Percentiles rank a stretch among this genome's conserved stretches.
phyloP scores from a whole-genome alignment of 1,140 invertebrate genomes.

The Nasonia vitripennis region DNA sequence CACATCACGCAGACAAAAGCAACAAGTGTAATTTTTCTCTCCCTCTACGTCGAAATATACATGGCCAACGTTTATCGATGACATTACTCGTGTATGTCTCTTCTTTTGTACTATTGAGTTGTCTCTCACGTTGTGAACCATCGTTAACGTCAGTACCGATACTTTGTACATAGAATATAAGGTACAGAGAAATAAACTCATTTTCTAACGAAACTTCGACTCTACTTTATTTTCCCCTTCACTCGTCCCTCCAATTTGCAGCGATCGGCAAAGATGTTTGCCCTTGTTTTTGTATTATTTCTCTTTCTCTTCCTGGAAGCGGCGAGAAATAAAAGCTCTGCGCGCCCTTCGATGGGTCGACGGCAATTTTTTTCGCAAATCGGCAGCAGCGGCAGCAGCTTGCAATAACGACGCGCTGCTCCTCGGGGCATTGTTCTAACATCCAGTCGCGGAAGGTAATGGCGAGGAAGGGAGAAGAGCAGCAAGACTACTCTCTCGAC shows the following conservation, averaged over 20 bases:
- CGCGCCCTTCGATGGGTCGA: background rate
- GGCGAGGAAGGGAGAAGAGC: slow-evolving; percentile 3
- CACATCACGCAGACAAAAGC: slow-evolving; percentile 37
- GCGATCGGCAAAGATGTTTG: no score
- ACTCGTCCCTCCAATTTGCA: background rate
- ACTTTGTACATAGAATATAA: slow-evolving; percentile 74
- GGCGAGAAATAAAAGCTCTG: background rate
- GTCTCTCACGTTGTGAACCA: slow-evolving; percentile 66
- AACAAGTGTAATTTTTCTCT: slow-evolving; percentile 38
- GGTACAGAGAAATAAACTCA: slow-evolving; percentile 76
- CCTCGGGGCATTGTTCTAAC: slow-evolving; percentile 40
- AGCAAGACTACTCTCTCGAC: background rate
- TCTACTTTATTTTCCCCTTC: slow-evolving; percentile 19
- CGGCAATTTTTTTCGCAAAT: slow-evolving; percentile 20
- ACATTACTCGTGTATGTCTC: slow-evolving; percentile 59
- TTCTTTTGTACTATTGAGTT: slow-evolving; percentile 70
- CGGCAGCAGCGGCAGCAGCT: background rate
- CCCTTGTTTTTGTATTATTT: background rate
- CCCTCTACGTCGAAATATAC: slow-evolving; percentile 44
- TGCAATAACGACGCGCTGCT: background rate
- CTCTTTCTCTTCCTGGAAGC: background rate
- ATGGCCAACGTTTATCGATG: slow-evolving; percentile 44
- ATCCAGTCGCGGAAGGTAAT: slow-evolving; percentile 26
- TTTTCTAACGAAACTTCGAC: slow-evolving; percentile 70
- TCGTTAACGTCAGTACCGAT: slow-evolving; percentile 73